Evolutionary conservation across 2,888 invertebrate genomes (phyloP).

Genomic region (Bugula neritina): DNA sequence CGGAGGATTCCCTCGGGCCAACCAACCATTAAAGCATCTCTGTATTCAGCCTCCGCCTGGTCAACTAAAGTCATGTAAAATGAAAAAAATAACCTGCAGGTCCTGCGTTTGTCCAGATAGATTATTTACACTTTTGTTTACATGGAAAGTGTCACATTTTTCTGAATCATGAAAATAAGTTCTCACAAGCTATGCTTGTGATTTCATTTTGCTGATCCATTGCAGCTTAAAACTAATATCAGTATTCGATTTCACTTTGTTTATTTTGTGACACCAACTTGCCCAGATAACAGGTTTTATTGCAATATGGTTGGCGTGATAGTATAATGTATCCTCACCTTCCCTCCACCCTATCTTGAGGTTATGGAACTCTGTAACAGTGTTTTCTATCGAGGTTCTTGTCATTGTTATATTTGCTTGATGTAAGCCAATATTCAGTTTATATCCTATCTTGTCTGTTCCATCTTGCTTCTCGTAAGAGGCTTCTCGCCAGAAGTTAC

Average conservation of each 20-base stretch:
- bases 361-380: background rate
- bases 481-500: background rate
- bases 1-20: background rate
- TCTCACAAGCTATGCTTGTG: no score
- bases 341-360: slow-evolving; percentile 20
- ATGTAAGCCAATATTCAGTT: background rate
- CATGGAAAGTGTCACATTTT: no score
- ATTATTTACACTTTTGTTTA: no score
- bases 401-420: slow-evolving; percentile 21
- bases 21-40: slow-evolving; percentile 9
- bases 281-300: no score
- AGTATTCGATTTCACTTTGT: no score
- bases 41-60: slow-evolving; percentile 14
- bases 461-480: background rate
- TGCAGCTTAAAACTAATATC: no score
- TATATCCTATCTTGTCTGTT: background rate
- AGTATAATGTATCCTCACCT: no score
- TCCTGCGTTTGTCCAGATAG: no score
- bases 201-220: no score
- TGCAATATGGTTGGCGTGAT: no score
- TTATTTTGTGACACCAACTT: no score
- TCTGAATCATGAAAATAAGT: no score
- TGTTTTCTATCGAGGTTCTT: background rate
- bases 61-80: background rate
- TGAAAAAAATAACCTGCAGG: background rate